These are phyloP conservation scores for Synanceia verrucosa DNA, from an alignment of 2,797 vertebrate genomes.

Conservation along the genomic window DNA sequence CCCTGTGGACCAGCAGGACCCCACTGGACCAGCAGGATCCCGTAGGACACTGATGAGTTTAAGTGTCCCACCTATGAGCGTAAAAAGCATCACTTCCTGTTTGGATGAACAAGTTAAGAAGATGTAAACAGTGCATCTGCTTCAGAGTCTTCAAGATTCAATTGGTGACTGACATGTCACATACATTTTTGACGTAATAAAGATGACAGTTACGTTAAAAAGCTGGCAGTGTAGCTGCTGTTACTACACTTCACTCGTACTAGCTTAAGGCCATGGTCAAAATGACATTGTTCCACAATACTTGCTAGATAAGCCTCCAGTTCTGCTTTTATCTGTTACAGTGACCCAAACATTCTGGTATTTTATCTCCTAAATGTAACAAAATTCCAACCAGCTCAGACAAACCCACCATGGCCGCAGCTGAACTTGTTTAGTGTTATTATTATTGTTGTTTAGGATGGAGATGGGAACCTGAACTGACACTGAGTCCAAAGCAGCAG, in stretches of 20 bases:
- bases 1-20: conserved; percentile 8
- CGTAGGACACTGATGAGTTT: too few relatives aligned
- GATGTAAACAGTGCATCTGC: background rate
- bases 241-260: too few relatives aligned
- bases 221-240: too few relatives aligned
- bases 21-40: conserved; percentile 16
- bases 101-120: conserved; percentile 2
- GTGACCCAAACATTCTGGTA: too few relatives aligned
- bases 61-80: background rate
- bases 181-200: background rate
- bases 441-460: background rate
- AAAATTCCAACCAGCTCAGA: background rate
- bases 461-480: background rate
- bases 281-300: too few relatives aligned
- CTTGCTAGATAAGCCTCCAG: background rate
- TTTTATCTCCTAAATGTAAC: background rate
- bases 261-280: too few relatives aligned
- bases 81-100: conserved; percentile 18
- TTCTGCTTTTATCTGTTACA: background rate
- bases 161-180: background rate
- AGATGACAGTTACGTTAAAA: too few relatives aligned
- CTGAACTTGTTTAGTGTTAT: too few relatives aligned
- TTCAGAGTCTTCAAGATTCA: too few relatives aligned
- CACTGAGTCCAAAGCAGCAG: background rate
- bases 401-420: too few relatives aligned